Evolutionary conservation across 2,888 invertebrate genomes (phyloP), one percentile per base, ranked within the genome.

Genomic region (Eupeodes luniger): DNA sequence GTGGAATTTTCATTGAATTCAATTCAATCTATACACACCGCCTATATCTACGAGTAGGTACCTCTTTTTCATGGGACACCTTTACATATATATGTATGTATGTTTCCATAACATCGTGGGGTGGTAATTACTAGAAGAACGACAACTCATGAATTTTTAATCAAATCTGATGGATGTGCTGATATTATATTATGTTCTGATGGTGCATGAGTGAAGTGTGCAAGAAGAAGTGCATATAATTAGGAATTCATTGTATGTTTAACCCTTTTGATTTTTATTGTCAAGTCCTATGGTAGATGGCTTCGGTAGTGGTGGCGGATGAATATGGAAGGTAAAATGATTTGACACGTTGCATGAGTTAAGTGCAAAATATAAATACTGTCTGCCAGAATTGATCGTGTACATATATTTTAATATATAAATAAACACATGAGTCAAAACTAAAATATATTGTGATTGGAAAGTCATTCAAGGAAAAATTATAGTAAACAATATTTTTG

Each of bases 71-170:
- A 27, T 27, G 27, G 27, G 27, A 27, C 27, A 27, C 27, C 27
- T 55, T 19, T 55, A 19, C 19, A 19, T 4, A 19, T 10, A 11
- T 10, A 19, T 11, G 19, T 14, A 5, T 19, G 19, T 19, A 19
- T 19, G 19, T 19, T 19, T 10, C 4, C 16, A 14, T n/a, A 40
- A 55, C 72, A 72, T 74, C 67, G 55, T 79, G 83, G 66, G 80
- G 87, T 74, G 87, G 87, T 87, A 87, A 87, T 87, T 87, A 84
- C 87, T 84, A 77, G 76, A 83, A 81, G 72, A 76, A 66, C 80
- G 62, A 84, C 87, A 77, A 40, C 67, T 81, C n/a, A 77, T 87
- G 87, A 61, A 87, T 87, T 77, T 77, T 67, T 67, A 87, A 77
- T 81, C 36, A 44, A 64, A 72, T 57, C n/a, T 57, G 70, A 66